phyloP scores from a whole-genome alignment of 2,113 vertebrate genomes.

The mouse (Mus musculus) region GRCm39 chr17:16272501-16273000 shows the following conservation, averaged over 20 bases:
- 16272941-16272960: not conserved
- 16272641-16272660: constrained; percentile 59
- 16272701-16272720: constrained; percentile 38
- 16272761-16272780: not conserved
- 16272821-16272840: not conserved
- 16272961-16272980: not conserved
- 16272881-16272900: not conserved
- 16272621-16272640: constrained; percentile 24
- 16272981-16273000: not conserved
- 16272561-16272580: not conserved
- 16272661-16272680: not conserved
- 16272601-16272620: not conserved
- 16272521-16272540: not conserved
- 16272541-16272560: not conserved
- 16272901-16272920: not conserved
- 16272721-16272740: constrained; percentile 11
- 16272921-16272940: constrained; percentile 28
- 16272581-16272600: not conserved
- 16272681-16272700: not conserved
- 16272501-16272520: constrained; percentile 24
- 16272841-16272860: not conserved
- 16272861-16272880: not conserved
- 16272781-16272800: not conserved
- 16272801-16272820: not conserved
- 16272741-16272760: not conserved